phyloP scores from a whole-genome alignment of 2,888 invertebrate genomes.

The Lagria hirta region DNA sequence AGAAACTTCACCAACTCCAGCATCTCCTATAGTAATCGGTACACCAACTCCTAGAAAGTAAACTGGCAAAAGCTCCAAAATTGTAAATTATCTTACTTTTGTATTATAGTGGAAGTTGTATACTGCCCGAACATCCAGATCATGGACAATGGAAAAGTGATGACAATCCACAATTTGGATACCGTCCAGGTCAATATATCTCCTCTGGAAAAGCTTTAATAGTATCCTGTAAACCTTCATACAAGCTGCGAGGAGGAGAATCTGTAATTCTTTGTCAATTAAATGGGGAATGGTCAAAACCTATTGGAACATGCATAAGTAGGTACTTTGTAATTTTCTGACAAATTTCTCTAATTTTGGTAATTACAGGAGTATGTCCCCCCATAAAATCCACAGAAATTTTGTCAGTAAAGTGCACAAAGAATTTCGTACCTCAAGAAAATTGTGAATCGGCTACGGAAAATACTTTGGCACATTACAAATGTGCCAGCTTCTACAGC shows the following conservation, averaged over 20 bases:
- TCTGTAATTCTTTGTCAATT: slow-evolving; percentile 3
- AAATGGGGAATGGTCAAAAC: slow-evolving; percentile 24
- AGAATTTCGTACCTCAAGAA: too few species aligned
- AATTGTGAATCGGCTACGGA: too few species aligned
- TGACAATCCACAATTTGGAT: too few species aligned
- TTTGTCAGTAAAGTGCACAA: too few species aligned
- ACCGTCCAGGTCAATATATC: slow-evolving; percentile 2
- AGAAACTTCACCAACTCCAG: slow-evolving; percentile 11
- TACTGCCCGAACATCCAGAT: slow-evolving; percentile 36
- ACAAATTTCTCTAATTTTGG: too few species aligned
- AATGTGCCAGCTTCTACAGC: slow-evolving; percentile 38
- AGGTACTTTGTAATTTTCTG: too few species aligned
- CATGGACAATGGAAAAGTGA: slow-evolving; percentile 38
- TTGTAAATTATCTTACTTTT: too few species aligned
- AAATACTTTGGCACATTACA: slow-evolving; percentile 34
- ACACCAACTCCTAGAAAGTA: background rate
- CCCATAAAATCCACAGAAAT: too few species aligned
- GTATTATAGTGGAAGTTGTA: slow-evolving; percentile 27
- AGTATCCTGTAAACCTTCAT: slow-evolving; percentile 4
- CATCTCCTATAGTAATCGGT: too few species aligned
- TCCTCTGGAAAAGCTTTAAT: slow-evolving; percentile 2
- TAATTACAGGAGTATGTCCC: too few species aligned
- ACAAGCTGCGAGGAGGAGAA: slow-evolving; percentile 9
- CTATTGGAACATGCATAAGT: slow-evolving; percentile 34
- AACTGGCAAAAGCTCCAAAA: too few species aligned